Percentiles rank a stretch among this genome's conserved stretches.
Conservation (phyloP, 1,140 invertebrate species). For the Leucophenga varia region DNA sequence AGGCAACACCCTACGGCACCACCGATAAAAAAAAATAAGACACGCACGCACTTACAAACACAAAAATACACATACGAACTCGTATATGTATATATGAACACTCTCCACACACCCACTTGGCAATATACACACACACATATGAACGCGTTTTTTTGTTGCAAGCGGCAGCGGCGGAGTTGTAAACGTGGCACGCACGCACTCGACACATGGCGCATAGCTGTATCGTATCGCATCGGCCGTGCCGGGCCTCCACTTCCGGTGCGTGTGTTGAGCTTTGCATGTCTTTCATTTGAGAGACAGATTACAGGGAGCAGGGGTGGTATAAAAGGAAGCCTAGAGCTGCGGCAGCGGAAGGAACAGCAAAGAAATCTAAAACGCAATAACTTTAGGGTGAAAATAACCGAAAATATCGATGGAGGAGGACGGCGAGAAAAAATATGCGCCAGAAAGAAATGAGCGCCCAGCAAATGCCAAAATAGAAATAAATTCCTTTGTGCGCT, state of each 20-base stretch:
- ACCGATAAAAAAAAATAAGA: slow-evolving; percentile 29
- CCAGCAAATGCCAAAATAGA: slow-evolving; percentile 46
- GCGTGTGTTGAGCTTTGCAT: slow-evolving; percentile 22
- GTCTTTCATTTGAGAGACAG: slow-evolving; percentile 6
- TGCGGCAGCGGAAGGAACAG: slow-evolving; percentile 21
- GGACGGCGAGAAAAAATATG: slow-evolving; percentile 17
- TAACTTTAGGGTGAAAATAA: slow-evolving; percentile 54
- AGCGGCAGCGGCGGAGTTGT: slow-evolving; percentile 3
- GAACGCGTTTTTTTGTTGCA: no score
- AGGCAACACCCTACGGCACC: slow-evolving; percentile 49
- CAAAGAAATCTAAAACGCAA: slow-evolving; percentile 51
- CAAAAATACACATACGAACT: not conserved
- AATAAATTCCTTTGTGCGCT: slow-evolving; percentile 55
- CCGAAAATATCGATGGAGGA: slow-evolving; percentile 52
- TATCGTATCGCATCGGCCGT: no score
- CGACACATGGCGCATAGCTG: slow-evolving; percentile 51
- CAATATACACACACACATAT: slow-evolving; percentile 22
- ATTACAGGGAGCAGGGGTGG: slow-evolving; percentile 17
- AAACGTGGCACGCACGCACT: slow-evolving; percentile 41
- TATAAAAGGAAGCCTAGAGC: slow-evolving; percentile 27
- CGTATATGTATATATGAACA: no score
- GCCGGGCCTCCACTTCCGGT: slow-evolving; percentile 48
- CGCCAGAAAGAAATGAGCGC: slow-evolving; percentile 29
- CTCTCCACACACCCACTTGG: slow-evolving; percentile 6
- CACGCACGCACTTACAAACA: slow-evolving; percentile 18